Conservation (phyloP, 2,888 invertebrate species). For the Acleris cristana region DNA sequence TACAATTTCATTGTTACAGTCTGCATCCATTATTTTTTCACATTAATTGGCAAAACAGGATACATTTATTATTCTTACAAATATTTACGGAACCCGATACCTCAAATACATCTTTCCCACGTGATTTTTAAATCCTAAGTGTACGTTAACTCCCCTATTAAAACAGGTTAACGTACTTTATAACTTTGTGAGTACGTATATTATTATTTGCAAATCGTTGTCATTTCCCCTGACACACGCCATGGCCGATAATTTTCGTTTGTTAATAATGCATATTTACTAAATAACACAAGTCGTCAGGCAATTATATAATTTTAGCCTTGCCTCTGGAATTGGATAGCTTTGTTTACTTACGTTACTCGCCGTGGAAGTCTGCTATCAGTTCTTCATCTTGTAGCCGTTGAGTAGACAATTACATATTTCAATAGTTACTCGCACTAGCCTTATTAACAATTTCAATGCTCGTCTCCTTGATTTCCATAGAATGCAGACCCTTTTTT, state of each 20-base stretch:
- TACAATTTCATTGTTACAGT: not conserved
- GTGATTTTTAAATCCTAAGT: not conserved
- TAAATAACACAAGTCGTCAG: constrained; percentile 55
- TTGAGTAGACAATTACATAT: constrained; percentile 30
- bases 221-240: constrained; percentile 27
- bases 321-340: constrained; percentile 48
- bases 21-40: too few relatives aligned
- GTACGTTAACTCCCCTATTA: constrained; percentile 1
- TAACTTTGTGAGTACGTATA: constrained; percentile 11
- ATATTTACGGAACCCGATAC: not conserved
- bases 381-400: not conserved
- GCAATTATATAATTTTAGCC: constrained; percentile 58
- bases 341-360: constrained; percentile 56
- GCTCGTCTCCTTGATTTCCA: constrained; percentile 1
- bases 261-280: constrained; percentile 45
- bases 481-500: too few relatives aligned
- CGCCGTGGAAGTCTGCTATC: constrained; percentile 43
- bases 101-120: not conserved
- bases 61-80: too few relatives aligned
- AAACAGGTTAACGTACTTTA: constrained; percentile 21
- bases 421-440: constrained; percentile 45
- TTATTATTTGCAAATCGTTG: constrained; percentile 14
- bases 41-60: too few relatives aligned
- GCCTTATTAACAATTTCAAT: constrained; percentile 38
- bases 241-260: constrained; percentile 41